Evolutionary conservation across 92 coral and sea anemone species (phyloP).

Genomic region (Nematostella vectensis): DNA sequence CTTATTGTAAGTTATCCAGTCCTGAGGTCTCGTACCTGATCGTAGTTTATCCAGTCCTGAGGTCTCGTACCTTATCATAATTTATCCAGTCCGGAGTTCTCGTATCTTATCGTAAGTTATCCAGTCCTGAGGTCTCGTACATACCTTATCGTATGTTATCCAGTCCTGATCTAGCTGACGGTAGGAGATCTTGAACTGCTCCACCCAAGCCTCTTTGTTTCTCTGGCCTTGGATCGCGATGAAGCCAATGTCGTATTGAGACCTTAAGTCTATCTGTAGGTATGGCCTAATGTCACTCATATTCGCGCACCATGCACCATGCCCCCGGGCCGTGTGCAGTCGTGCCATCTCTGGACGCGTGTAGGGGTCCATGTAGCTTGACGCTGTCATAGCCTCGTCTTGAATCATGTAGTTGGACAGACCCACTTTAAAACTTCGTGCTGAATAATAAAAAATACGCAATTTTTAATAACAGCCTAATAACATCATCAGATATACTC

Average conservation of each 20-base stretch:
- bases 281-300: slow-evolving; percentile 31
- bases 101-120: slow-evolving; percentile 18
- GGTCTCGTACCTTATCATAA: slow-evolving; percentile 17
- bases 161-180: slow-evolving; percentile 22
- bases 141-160: slow-evolving; percentile 25
- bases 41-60: too few relatives aligned
- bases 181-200: slow-evolving; percentile 33
- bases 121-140: slow-evolving; percentile 32
- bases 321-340: slow-evolving; percentile 21
- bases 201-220: slow-evolving; percentile 41
- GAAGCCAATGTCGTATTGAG: slow-evolving; percentile 14
- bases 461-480: too few relatives aligned
- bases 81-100: too few relatives aligned
- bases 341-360: slow-evolving; percentile 24
- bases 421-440: slow-evolving; percentile 16
- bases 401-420: slow-evolving; percentile 15
- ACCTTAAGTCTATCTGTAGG: slow-evolving; percentile 35
- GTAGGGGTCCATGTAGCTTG: slow-evolving; percentile 3
- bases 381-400: slow-evolving; percentile 22
- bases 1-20: too few relatives aligned
- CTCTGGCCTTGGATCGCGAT: slow-evolving; percentile 40
- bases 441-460: neutral
- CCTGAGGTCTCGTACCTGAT: too few relatives aligned
- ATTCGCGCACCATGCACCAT: slow-evolving; percentile 50
- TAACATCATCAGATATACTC: too few relatives aligned